phyloP scores from a whole-genome alignment of 2,113 vertebrate species.

The Pituophis catenifer region DNA sequence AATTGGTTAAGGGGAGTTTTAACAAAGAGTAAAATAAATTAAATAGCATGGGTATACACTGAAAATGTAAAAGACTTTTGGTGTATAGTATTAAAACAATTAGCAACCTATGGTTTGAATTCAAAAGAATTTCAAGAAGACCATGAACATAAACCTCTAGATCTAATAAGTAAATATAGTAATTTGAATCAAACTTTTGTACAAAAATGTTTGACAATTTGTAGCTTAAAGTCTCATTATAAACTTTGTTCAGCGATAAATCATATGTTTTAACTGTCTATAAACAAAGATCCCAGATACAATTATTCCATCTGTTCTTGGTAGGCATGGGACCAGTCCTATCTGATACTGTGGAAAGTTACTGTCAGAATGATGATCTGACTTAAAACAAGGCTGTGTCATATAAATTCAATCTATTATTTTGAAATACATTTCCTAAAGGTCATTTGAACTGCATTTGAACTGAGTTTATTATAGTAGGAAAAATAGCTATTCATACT shows the following conservation, averaged over 20 bases:
- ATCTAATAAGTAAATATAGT: not conserved
- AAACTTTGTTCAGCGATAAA: not conserved
- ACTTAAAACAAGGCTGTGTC: not conserved
- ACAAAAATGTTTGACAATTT: not conserved
- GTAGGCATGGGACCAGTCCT: not conserved
- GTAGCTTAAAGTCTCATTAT: not conserved
- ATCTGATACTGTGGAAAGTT: not conserved
- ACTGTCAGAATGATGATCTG: not conserved
- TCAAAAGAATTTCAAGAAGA: not conserved
- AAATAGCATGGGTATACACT: not conserved
- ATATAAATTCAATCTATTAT: not conserved
- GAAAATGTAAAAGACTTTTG: not conserved
- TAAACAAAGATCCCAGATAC: not conserved
- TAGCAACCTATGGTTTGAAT: not conserved
- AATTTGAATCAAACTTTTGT: not conserved
- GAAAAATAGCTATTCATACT: conserved; percentile 4
- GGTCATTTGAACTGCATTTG: conserved; percentile 8
- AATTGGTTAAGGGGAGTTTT: not conserved
- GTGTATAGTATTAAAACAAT: not conserved
- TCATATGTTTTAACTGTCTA: not conserved
- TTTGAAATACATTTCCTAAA: conserved; percentile 18
- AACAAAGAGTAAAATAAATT: not conserved
- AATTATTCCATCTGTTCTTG: not conserved
- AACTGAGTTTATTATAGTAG: conserved; percentile 32
- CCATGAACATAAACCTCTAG: not conserved